These are phyloP conservation scores for Disparrhopalites patrizii DNA, from an alignment of 2,888 invertebrate species.

Conservation along the genomic window DNA sequence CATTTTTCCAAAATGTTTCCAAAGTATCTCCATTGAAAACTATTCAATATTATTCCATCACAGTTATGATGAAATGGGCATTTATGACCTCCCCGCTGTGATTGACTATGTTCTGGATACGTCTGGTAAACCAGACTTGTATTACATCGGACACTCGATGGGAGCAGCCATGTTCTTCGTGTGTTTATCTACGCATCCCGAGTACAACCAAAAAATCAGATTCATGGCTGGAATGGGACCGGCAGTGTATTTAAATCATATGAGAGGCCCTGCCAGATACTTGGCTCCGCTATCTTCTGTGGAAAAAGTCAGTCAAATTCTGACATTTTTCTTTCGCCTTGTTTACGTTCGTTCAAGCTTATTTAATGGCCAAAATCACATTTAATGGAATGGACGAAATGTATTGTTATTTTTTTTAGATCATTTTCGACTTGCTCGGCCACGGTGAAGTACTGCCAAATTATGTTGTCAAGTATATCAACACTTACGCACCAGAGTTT, in stretches of 20 bases:
- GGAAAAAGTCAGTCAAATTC: constrained; percentile 17
- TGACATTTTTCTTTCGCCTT: no score
- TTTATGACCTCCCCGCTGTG: constrained; percentile 58
- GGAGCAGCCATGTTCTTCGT: constrained; percentile 59
- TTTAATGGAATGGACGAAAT: neutral
- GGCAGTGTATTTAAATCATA: constrained; percentile 49
- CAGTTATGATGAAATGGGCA: constrained; percentile 54
- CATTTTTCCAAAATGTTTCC: neutral
- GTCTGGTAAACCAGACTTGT: constrained; percentile 53
- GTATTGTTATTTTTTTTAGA: constrained; percentile 9
- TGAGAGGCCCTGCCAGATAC: constrained; percentile 19
- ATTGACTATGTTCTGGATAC: constrained; percentile 55
- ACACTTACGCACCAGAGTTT: constrained; percentile 26
- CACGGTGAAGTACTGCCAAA: constrained; percentile 30
- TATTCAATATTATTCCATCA: neutral
- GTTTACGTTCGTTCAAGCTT: neutral
- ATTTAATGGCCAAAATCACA: neutral
- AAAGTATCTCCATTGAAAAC: constrained; percentile 14
- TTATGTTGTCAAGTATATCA: constrained; percentile 30
- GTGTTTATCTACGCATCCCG: constrained; percentile 57
- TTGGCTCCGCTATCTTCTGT: constrained; percentile 23
- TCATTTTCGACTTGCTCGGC: constrained; percentile 28
- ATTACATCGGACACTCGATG: constrained; percentile 60
- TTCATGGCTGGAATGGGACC: constrained; percentile 58
- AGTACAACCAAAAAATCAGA: constrained; percentile 57